Base-by-base conservation (phyloP, 2,888 invertebrate genomes). In the Synanthedon andrenaeformis region DNA sequence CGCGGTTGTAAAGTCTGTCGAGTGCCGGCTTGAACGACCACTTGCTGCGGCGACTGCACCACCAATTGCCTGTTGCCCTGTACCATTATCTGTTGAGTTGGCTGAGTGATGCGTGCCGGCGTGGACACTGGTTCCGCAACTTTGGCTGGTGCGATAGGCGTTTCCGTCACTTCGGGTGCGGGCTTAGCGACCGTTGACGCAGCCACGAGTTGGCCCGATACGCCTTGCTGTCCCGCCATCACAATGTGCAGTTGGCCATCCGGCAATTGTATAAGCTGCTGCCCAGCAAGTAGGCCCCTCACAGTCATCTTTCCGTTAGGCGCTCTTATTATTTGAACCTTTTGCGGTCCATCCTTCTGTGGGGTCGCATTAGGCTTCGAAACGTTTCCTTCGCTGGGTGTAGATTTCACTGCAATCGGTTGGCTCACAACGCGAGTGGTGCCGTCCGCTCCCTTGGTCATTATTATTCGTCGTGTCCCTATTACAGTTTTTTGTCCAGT, bases 271-370 rank as follows among this genome's bases (percentile, higher is more conserved):
- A 97, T 92, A 54, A 98, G 85, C 71, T 97, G 97, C 72, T 98
- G 98, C 53, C 97, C 97, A 51, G 96, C 95, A 77, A 96, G 90
- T 8, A 98, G 88, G 1, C 98, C 98, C 57, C 95, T 92, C 1
- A 98, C 97, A 65, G 96, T 95, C 13, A 97, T 88, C 80, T 96
- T 96, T 23, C 97, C 97, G 77, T 96, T 96, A 0, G 96, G 94
- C 0, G 94, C 92, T 61, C 96, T 93, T 67, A 96, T 92, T 61
- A 98, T 96, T 88, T 97, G 97, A 12, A 98, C 94, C 72, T 94
- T 94, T 73, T 96, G 95, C 5, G 86, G 87, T 5, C 81, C 82
- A 1, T 87, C 89, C 59, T 89, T 89, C 48, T 76, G 81, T 52
- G 85, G 79, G 6, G 70, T 63, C 0, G 70, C 12, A 57, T 81